phyloP scores from a whole-genome alignment of 2,797 vertebrate genomes.

The Fistularia commersonii region DNA sequence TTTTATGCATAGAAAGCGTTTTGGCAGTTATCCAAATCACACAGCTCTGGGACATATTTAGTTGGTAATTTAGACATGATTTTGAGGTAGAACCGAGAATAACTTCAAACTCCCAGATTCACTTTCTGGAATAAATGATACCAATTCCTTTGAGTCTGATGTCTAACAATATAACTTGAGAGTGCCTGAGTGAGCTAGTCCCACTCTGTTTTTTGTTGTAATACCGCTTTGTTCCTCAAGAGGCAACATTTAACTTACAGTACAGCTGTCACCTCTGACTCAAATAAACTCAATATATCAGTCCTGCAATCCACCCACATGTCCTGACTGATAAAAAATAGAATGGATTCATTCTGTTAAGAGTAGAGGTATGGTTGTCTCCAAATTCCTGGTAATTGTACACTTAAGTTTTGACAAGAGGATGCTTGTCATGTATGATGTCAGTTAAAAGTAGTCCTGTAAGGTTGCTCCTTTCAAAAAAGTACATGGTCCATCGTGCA shows the following conservation, averaged over 20 bases:
- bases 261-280: too few relatives aligned
- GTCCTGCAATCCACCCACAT: too few relatives aligned
- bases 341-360: too few relatives aligned
- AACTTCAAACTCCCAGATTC: too few relatives aligned
- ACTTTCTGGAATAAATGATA: slow-evolving; percentile 8
- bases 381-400: slow-evolving; percentile 16
- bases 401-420: slow-evolving; percentile 6
- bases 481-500: slow-evolving; percentile 36
- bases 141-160: too few relatives aligned
- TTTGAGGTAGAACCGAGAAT: not conserved
- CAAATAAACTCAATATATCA: too few relatives aligned
- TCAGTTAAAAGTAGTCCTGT: slow-evolving; percentile 20
- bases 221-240: slow-evolving; percentile 1
- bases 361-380: slow-evolving; percentile 15
- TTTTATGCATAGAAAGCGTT: slow-evolving; percentile 35
- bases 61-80: slow-evolving; percentile 3
- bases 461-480: slow-evolving; percentile 17
- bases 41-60: slow-evolving; percentile 7
- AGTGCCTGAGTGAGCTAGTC: not conserved
- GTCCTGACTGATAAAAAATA: too few relatives aligned
- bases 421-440: slow-evolving; percentile 27
- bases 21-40: slow-evolving; percentile 33
- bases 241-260: too few relatives aligned
- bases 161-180: not conserved
- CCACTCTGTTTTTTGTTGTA: not conserved